Conservation (phyloP, 1,140 invertebrate species). For the Bombus sibiricus region DNA sequence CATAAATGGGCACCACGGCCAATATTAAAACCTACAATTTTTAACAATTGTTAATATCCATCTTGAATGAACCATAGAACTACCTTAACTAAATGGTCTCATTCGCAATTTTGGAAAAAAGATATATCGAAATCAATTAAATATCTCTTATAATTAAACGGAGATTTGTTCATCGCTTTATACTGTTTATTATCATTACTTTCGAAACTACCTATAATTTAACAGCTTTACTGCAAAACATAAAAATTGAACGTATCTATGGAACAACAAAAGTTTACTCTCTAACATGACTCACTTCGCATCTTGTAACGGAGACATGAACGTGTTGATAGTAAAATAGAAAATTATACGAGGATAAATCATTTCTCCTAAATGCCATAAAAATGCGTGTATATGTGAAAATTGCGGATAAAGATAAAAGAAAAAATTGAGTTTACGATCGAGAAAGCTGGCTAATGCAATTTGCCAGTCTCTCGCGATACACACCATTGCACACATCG, state of each 20-base stretch:
- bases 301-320: background rate
- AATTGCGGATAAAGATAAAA: background rate
- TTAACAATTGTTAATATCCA: background rate
- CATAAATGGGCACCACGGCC: conserved; percentile 34
- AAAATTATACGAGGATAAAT: background rate
- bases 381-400: background rate
- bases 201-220: background rate
- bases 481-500: background rate
- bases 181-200: no score
- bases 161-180: no score
- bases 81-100: no score
- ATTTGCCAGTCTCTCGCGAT: conserved; percentile 19
- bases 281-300: conserved; percentile 2
- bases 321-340: background rate
- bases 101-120: no score
- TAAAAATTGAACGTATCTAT: background rate
- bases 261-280: background rate
- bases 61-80: no score
- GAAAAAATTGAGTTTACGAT: background rate
- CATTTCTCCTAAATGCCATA: background rate
- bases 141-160: no score
- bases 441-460: conserved; percentile 31
- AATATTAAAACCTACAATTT: conserved; percentile 45
- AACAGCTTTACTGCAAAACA: background rate
- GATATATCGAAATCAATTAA: no score